A percentile compares a stretch with the other conserved stretches of the same genome.
Evolutionary conservation across 1,140 invertebrate genomes (phyloP).

Genomic region (Latrodectus geometricus): DNA sequence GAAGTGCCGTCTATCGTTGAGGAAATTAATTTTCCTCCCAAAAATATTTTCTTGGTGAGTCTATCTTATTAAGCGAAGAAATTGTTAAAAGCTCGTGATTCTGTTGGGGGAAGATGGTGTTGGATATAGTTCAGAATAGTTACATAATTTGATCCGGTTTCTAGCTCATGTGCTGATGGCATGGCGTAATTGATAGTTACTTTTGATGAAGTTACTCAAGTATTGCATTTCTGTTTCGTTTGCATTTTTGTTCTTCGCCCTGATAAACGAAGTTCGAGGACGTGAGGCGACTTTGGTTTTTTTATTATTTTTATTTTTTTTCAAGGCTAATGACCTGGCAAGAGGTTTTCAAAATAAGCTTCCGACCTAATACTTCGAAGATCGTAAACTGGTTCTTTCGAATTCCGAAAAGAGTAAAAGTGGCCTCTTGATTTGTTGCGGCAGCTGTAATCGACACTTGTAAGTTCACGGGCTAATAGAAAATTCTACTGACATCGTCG

Average conservation of each 20-base stretch:
- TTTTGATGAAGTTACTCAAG: background rate
- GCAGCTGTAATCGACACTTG: too few species aligned
- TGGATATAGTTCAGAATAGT: background rate
- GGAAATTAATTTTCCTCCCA: too few species aligned
- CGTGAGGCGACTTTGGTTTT: slow-evolving; percentile 9
- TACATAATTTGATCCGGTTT: background rate
- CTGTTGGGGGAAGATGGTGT: background rate
- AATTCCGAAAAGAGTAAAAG: slow-evolving; percentile 45
- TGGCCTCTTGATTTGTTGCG: slow-evolving; percentile 19
- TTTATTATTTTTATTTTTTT: too few species aligned
- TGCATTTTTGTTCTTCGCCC: background rate
- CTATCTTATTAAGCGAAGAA: background rate
- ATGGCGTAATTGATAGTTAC: background rate
- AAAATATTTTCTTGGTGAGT: too few species aligned
- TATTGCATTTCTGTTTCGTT: slow-evolving; percentile 6
- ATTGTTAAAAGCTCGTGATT: background rate
- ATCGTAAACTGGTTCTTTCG: slow-evolving; percentile 6
- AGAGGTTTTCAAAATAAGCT: slow-evolving; percentile 15
- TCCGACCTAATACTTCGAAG: slow-evolving; percentile 15
- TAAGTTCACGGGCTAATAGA: too few species aligned
- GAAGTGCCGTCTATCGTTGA: too few species aligned
- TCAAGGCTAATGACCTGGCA: slow-evolving; percentile 33
- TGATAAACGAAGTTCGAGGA: slow-evolving; percentile 13
- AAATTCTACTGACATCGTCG: too few species aligned
- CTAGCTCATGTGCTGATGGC: background rate